phyloP scores from a whole-genome alignment of 2,797 vertebrate genomes.

The Taeniopygia guttata region DNA sequence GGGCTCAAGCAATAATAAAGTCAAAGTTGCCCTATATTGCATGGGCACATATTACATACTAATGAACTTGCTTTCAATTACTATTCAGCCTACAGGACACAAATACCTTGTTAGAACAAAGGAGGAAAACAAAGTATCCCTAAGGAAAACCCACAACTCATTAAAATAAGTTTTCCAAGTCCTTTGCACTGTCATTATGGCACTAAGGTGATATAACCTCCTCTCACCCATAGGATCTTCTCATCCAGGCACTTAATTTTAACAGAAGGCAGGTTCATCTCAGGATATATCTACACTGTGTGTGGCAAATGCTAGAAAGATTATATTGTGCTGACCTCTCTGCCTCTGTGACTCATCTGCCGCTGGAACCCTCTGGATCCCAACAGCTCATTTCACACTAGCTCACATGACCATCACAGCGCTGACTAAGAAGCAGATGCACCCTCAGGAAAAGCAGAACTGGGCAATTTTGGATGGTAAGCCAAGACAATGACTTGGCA shows the following conservation, averaged over 20 bases:
- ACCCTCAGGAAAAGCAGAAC: not conserved
- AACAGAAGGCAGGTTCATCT: not conserved
- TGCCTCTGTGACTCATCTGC: conserved; percentile 20
- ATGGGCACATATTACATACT: not conserved
- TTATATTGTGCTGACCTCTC: not conserved
- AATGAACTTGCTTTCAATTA: not conserved
- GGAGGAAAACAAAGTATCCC: not conserved
- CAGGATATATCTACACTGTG: not conserved
- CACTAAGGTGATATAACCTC: not conserved
- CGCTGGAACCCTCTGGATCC: not conserved
- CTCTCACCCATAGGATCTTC: not conserved
- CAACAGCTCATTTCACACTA: not conserved
- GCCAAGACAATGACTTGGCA: not conserved
- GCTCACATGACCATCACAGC: not conserved
- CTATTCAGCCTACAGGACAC: not conserved
- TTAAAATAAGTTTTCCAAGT: not conserved
- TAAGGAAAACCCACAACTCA: not conserved
- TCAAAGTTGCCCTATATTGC: not conserved
- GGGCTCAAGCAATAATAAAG: not conserved
- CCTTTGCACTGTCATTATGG: not conserved
- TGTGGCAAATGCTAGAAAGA: not conserved
- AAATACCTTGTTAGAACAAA: not conserved
- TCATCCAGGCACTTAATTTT: not conserved
- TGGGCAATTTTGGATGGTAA: not conserved
- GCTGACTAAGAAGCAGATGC: not conserved